These are phyloP conservation scores for Lasiurus borealis DNA, from an alignment of 2,113 vertebrate species.

Conservation along the genomic window DNA sequence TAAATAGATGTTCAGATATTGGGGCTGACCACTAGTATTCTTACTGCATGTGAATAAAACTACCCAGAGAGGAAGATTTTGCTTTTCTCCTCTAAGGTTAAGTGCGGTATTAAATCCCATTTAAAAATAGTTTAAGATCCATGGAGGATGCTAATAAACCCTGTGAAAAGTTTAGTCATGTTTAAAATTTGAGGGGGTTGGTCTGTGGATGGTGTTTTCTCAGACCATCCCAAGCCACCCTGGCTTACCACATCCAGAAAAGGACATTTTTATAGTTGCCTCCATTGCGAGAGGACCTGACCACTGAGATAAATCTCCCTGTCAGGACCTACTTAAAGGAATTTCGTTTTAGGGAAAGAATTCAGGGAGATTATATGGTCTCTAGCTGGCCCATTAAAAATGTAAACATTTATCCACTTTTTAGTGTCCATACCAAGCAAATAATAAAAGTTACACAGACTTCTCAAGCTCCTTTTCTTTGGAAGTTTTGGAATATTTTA, in stretches of 20 bases:
- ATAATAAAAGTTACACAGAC: conserved; percentile 47
- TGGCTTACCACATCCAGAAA: conserved; percentile 29
- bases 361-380: conserved; percentile 52
- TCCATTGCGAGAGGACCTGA: conserved; percentile 9
- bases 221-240: conserved; percentile 45
- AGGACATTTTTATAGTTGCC: conserved; percentile 70
- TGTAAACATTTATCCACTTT: conserved; percentile 61
- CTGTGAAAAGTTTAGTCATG: background rate
- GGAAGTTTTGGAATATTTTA: conserved; percentile 5
- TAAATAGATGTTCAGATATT: background rate
- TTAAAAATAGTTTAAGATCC: conserved; percentile 52
- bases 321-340: conserved; percentile 70
- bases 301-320: conserved; percentile 71
- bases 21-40: background rate
- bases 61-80: background rate
- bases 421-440: conserved; percentile 50
- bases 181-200: conserved; percentile 11
- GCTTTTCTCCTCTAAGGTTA: conserved; percentile 4
- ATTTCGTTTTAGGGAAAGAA: conserved; percentile 71
- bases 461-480: conserved; percentile 50
- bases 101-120: conserved; percentile 28
- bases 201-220: background rate
- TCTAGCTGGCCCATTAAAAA: conserved; percentile 61
- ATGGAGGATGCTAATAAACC: background rate
- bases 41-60: background rate